Base-by-base conservation (phyloP, 2,113 vertebrate species). In the Silurus meridionalis region DNA sequence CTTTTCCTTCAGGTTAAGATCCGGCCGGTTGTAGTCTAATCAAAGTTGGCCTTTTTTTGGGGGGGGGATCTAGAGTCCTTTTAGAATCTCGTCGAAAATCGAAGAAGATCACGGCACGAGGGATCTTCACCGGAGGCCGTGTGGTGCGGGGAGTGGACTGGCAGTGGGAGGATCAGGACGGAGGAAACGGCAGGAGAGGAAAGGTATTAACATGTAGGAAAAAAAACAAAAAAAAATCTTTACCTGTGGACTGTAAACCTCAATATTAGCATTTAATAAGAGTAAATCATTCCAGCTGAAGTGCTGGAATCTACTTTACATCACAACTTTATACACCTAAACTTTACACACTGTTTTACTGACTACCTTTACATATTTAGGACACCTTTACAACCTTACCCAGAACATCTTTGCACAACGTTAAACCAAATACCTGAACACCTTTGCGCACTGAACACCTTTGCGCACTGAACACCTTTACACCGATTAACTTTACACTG, bases 131-230 rank as follows among this genome's bases (percentile, higher is more conserved):
- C 81, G 97, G 98, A 74, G 98, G 97, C 87, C 96, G 98, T 19
- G 98, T 99, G 80, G 98, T 99, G 48, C 95, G 98, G 90, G 98
- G 98, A 87, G 98, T 99, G 85, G 98, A 99, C 93, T 99, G 98
- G 98, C 98, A 99, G 67, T 99, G 98, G 98, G 98, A 99, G 94
- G 98, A 99, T 92, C 98, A 99, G 93, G 98, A 99, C 86, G 98
- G 98, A 82, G 98, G 98, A 90, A 99, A 98, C n/a, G 98, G 97
- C 14, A 97, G 98, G 67, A 96, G 98, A 93, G 98, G 98, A 92
- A 99, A 99, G 96, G 98, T 97, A 94, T 28, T 63, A 57, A 66
- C 37, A 37, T 23, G 63, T 37, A 17, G 37, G 2, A 3, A 37
- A 37, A 37, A 37, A 37, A 37, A 37, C 1, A 37, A 37, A 37